Evolutionary conservation across 30 jellyfish, hydroid and myxozoan species (phyloP).

Genomic region (Clytia hemisphaerica): DNA sequence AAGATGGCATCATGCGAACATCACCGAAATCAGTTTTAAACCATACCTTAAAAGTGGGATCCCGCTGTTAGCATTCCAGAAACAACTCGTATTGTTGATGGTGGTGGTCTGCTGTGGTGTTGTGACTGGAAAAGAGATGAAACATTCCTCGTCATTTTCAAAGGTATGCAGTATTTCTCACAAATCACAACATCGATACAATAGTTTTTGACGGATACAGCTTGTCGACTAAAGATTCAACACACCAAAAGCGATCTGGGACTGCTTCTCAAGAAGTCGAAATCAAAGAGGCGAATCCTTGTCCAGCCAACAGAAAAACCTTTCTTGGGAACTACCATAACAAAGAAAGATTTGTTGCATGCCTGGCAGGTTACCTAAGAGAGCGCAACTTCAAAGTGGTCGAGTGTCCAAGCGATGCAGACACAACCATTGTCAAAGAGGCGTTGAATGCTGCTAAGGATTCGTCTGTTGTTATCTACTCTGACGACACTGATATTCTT

Average conservation of each 20-base stretch:
- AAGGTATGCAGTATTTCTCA: slow-evolving; percentile 20
- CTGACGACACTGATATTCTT: slow-evolving; percentile 6
- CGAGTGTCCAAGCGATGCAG: slow-evolving; percentile 42
- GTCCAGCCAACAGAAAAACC: slow-evolving; percentile 24
- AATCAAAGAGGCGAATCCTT: slow-evolving; percentile 1
- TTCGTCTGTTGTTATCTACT: slow-evolving; percentile 5
- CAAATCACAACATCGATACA: background rate
- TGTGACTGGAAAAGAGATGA: slow-evolving; percentile 1
- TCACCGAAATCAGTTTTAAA: slow-evolving; percentile 10
- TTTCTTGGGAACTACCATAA: slow-evolving; percentile 4
- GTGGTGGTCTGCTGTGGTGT: slow-evolving; percentile 35
- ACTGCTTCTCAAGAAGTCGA: slow-evolving; percentile 11
- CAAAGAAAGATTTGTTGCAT: slow-evolving; percentile 14
- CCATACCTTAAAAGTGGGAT: background rate
- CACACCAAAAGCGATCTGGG: slow-evolving; percentile 33
- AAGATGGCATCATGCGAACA: slow-evolving; percentile 30
- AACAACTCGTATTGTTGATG: slow-evolving; percentile 3
- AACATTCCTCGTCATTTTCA: slow-evolving; percentile 3
- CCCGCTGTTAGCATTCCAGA: background rate
- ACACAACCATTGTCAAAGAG: slow-evolving; percentile 17
- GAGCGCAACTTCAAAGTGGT: slow-evolving; percentile 7
- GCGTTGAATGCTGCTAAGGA: background rate
- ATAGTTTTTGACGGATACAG: slow-evolving; percentile 26
- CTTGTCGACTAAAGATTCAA: slow-evolving; percentile 17
- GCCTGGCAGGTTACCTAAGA: slow-evolving; percentile 1